phyloP scores from a whole-genome alignment of 2,113 vertebrate species.

The Amblyopsis rosae region DNA sequence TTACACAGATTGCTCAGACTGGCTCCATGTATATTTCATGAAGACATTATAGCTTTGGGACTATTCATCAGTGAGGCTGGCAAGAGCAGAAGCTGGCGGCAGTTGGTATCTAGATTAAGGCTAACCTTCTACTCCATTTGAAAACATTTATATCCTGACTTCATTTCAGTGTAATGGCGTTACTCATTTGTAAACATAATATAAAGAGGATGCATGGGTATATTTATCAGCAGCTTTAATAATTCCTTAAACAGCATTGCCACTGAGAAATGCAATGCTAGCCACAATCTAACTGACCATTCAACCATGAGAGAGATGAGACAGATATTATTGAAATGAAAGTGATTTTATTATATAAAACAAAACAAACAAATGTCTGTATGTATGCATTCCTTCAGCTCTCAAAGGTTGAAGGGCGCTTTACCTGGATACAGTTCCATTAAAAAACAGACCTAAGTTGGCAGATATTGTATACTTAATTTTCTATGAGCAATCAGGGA shows the following conservation, averaged over 20 bases:
- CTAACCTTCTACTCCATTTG: conserved; percentile 20
- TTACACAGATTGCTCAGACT: conserved; percentile 28
- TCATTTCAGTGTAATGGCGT: conserved; percentile 1
- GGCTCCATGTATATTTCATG: conserved; percentile 52
- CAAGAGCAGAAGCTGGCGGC: conserved; percentile 12
- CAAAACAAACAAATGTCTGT: conserved; percentile 19
- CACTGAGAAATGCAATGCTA: too few species aligned
- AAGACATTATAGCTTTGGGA: conserved; percentile 27
- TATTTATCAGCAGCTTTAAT: not conserved
- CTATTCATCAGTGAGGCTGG: conserved; percentile 21
- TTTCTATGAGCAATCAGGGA: not conserved
- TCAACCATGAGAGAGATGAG: not conserved
- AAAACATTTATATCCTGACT: conserved; percentile 17
- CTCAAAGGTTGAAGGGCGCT: conserved; percentile 31
- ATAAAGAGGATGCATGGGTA: not conserved
- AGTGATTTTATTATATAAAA: conserved; percentile 61
- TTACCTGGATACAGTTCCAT: conserved; percentile 15
- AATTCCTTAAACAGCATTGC: not conserved
- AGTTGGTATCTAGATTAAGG: not conserved
- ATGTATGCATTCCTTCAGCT: conserved; percentile 18
- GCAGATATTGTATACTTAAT: conserved; percentile 24
- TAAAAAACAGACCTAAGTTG: conserved; percentile 35
- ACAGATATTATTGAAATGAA: conserved; percentile 5
- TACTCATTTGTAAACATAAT: conserved; percentile 7
- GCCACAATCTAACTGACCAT: not conserved